These are phyloP conservation scores for Oryzias woworae DNA, from an alignment of 2,113 vertebrate genomes.

Conservation along the genomic window DNA sequence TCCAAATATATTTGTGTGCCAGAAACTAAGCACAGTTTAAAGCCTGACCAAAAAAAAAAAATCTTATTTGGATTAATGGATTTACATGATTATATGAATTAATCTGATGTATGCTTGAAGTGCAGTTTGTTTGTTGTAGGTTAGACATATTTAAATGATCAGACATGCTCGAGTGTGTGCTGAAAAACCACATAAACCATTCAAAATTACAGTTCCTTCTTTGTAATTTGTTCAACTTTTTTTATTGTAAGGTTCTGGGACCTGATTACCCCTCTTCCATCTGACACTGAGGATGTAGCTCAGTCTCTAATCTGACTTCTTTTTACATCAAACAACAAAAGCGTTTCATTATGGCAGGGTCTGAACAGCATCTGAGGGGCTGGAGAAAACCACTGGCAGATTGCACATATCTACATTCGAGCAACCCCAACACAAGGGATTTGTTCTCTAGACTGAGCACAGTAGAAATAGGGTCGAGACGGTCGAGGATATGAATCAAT, in stretches of 20 bases:
- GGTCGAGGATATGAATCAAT: constrained; percentile 67
- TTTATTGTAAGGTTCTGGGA: too few species aligned
- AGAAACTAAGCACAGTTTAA: constrained; percentile 50
- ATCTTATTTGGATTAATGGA: constrained; percentile 51
- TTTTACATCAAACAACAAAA: constrained; percentile 13
- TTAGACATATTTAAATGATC: too few species aligned
- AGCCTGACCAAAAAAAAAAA: constrained; percentile 31
- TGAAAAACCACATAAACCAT: too few species aligned
- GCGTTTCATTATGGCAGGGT: constrained; percentile 27
- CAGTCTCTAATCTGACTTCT: constrained; percentile 16
- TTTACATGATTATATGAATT: constrained; percentile 48
- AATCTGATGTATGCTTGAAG: constrained; percentile 30
- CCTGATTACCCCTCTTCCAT: constrained; percentile 1
- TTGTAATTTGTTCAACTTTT: too few species aligned
- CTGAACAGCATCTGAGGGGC: constrained; percentile 58
- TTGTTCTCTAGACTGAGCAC: constrained; percentile 61
- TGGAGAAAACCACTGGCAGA: constrained; percentile 59
- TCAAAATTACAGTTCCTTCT: too few species aligned
- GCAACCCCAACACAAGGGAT: constrained; percentile 61
- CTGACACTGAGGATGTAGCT: constrained; percentile 1
- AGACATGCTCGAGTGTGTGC: too few species aligned
- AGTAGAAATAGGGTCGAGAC: constrained; percentile 59
- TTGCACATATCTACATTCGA: constrained; percentile 63
- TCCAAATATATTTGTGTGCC: constrained; percentile 45
- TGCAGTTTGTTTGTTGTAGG: constrained; percentile 17